A percentile compares a stretch with the other conserved stretches of the same genome.
phyloP scores from a whole-genome alignment of 2,113 vertebrate species.

The Aptenodytes patagonicus region DNA sequence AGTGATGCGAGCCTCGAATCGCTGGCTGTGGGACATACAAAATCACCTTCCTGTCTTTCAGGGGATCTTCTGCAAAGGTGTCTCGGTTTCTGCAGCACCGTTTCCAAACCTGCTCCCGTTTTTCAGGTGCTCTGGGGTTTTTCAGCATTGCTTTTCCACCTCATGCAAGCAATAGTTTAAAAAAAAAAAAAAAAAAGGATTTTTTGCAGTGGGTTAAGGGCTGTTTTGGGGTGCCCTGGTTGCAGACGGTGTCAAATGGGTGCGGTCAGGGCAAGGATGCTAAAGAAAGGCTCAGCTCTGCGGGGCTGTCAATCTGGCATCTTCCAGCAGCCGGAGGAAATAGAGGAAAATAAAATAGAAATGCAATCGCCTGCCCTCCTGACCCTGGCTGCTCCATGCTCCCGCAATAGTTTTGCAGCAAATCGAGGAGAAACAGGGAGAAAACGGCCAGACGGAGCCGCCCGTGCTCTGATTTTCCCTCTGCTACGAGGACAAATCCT shows the following conservation, averaged over 20 bases:
- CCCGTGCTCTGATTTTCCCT: neutral
- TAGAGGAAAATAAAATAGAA: neutral
- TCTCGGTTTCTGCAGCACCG: rapidly evolving
- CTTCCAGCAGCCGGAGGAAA: neutral
- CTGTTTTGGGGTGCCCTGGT: neutral
- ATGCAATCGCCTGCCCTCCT: neutral
- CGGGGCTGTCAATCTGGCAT: neutral
- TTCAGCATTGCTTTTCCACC: rapidly evolving
- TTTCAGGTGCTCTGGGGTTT: rapidly evolving
- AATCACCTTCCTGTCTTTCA: neutral
- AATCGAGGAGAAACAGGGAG: neutral
- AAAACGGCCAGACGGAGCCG: rapidly evolving
- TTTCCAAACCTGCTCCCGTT: neutral
- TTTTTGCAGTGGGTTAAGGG: neutral
- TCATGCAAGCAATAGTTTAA: rapidly evolving
- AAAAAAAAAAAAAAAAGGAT: no score
- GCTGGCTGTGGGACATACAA: rapidly evolving
- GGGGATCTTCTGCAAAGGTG: neutral
- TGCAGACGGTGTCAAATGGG: neutral
- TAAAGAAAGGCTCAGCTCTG: neutral
- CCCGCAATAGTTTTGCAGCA: neutral
- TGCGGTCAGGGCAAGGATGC: neutral
- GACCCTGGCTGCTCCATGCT: neutral
- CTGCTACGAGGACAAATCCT: rapidly evolving
- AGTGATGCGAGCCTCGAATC: neutral